A percentile compares a stretch with the other conserved stretches of the same genome.
Evolutionary conservation across 2,888 invertebrate species (phyloP).

Genomic region (Caenorhabditis afra): DNA sequence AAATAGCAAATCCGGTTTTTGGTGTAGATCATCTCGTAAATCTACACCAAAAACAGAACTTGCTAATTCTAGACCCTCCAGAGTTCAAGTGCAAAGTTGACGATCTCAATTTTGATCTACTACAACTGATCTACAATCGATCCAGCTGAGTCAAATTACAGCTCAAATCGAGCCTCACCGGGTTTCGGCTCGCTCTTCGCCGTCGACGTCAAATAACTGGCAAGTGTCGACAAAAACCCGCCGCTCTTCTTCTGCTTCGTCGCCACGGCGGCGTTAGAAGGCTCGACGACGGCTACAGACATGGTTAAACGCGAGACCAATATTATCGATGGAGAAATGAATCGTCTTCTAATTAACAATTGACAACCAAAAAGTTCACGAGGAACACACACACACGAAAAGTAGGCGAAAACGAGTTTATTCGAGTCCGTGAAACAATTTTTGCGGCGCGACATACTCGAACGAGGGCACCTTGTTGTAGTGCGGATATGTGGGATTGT

Average conservation of each 20-base stretch:
- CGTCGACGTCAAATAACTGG: conserved; percentile 52
- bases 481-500: conserved; percentile 75
- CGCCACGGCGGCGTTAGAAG: too few species aligned
- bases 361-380: background rate
- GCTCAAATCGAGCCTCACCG: background rate
- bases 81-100: too few species aligned
- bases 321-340: conserved; percentile 3
- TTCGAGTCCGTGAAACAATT: background rate
- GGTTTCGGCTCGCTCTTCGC: conserved; percentile 38
- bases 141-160: too few species aligned
- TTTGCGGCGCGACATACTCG: conserved; percentile 24
- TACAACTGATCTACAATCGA: too few species aligned
- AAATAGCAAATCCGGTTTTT: too few species aligned
- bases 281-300: conserved; percentile 5
- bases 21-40: too few species aligned
- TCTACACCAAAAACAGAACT: too few species aligned
- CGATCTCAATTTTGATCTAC: too few species aligned
- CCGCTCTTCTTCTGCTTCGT: conserved; percentile 16
- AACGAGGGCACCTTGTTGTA: conserved; percentile 65
- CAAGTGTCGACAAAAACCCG: conserved; percentile 50
- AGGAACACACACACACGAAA: background rate
- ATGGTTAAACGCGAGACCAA: conserved; percentile 22
- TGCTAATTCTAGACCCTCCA: too few species aligned
- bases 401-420: background rate
- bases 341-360: too few species aligned